Conservation (phyloP, 1,140 invertebrate genomes). For the Apis florea region DNA sequence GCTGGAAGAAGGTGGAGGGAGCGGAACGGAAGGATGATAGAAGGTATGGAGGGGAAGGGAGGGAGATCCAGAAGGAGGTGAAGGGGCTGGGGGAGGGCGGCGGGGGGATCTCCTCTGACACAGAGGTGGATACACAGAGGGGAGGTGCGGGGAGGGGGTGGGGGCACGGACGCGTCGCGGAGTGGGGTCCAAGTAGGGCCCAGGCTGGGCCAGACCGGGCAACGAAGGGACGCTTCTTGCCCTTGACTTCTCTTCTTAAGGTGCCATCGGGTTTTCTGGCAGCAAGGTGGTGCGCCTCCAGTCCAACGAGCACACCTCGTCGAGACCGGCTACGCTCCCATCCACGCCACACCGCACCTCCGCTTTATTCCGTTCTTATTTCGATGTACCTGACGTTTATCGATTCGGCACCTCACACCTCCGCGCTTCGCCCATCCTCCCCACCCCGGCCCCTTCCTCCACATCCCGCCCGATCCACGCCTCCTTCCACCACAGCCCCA, state of each 20-base stretch:
- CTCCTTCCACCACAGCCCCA: too few species aligned
- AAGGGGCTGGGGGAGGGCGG: conserved; percentile 23
- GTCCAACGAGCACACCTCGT: conserved; percentile 23
- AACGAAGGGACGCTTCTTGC: conserved; percentile 66
- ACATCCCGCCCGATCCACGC: too few species aligned
- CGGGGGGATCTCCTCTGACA: neutral
- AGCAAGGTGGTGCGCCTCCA: conserved; percentile 49
- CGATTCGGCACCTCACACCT: conserved; percentile 25
- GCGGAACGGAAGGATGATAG: conserved; percentile 54
- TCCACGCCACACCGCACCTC: conserved; percentile 2
- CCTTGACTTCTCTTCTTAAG: conserved; percentile 68
- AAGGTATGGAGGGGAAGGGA: conserved; percentile 30
- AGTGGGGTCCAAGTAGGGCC: conserved; percentile 52
- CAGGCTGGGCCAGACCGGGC: conserved; percentile 38
- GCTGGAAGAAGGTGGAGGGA: conserved; percentile 29
- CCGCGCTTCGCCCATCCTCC: neutral
- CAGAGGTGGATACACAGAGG: conserved; percentile 2
- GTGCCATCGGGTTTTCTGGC: conserved; percentile 66
- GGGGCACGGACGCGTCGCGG: conserved; percentile 3
- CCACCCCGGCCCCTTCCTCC: too few species aligned
- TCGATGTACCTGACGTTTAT: conserved; percentile 38
- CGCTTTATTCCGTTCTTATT: conserved; percentile 45
- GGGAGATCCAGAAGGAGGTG: conserved; percentile 35
- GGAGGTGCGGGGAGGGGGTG: conserved; percentile 33
- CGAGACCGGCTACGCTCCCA: conserved; percentile 38